Percentiles rank a stretch among this genome's conserved stretches.
Evolutionary conservation across 2,113 vertebrate genomes (phyloP).

Genomic region (Campylomormyrus tamandua): DNA sequence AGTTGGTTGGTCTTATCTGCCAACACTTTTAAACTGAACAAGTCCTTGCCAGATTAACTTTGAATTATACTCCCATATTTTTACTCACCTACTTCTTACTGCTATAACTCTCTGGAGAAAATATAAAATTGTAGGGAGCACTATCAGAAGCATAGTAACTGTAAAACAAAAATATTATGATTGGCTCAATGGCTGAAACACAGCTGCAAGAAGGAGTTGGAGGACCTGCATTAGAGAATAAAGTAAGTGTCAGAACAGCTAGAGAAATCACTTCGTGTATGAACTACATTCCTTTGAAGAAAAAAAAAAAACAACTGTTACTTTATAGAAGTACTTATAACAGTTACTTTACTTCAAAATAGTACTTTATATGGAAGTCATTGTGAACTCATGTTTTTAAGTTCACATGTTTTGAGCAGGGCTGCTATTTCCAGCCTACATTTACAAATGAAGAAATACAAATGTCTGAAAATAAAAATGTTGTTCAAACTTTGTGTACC

Average conservation of each 20-base stretch:
- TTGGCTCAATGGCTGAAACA: not conserved
- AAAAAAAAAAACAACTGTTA: not conserved
- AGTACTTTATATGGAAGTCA: not conserved
- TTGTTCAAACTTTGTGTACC: not conserved
- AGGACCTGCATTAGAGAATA: not conserved
- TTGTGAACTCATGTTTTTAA: not conserved
- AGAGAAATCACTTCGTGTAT: not conserved
- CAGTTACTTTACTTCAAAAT: not conserved
- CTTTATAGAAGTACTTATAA: not conserved
- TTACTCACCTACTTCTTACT: not conserved
- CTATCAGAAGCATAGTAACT: not conserved
- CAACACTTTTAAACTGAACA: not conserved
- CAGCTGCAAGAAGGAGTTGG: not conserved
- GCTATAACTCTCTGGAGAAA: not conserved
- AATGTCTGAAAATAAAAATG: not conserved
- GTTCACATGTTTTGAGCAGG: not conserved
- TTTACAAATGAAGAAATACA: not conserved
- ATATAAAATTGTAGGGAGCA: not conserved
- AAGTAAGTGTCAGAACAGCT: not conserved
- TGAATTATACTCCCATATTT: not conserved
- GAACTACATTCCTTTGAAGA: not conserved
- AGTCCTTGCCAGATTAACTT: not conserved
- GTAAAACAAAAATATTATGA: slow-evolving; percentile 3
- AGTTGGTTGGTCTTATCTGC: not conserved
- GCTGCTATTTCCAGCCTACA: not conserved